Evolutionary conservation across 2,113 vertebrate species (phyloP), one percentile per base, ranked within the genome.

Genomic region (Eulemur macaco): DNA sequence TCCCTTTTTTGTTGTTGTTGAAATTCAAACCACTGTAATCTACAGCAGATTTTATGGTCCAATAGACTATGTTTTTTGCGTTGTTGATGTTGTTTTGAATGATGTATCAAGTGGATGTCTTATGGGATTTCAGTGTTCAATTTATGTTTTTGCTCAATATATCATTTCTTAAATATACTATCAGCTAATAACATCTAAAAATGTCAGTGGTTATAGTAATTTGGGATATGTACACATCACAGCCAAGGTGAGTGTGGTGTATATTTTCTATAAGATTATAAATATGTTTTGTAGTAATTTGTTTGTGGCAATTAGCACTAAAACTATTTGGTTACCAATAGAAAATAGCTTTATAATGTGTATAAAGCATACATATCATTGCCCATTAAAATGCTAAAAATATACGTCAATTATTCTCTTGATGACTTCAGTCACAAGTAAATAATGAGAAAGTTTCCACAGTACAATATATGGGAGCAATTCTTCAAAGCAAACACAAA

Each of bases 331-430:
- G 9, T 54, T 96, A 3, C 71, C 78, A 91, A 73, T 71, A 80
- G 47, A 71, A 96, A 95, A 91, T 89, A 91, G 37, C 45, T 90
- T 95, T 77, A 82, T 95, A 54, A 85, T 94, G 25, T 92, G 23
- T 63, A 45, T 39, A 63, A 89, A 54, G 52, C 52, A 54, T 54
- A 54, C 52, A 81, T 95, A 73, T 89, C 37, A 92, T 34, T 96
- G 29, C 17, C 60, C 76, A 91, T 93, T 96, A 97, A 97, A 94
- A 96, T 91, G 94, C 87, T 96, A 84, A 97, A 97, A 97, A 66
- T 78, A 58, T 54, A 94, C 95, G 47, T 92, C 78, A 83, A 66
- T 97, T 93, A 94, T 93, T 83, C 21, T 64, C 29, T 94, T 93
- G 25, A 94, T 91, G 68, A 45, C 71, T 34, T 96, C 39, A 95